These are phyloP conservation scores for Columbina picui DNA, from an alignment of 2,113 vertebrate genomes.

Conservation along the genomic window DNA sequence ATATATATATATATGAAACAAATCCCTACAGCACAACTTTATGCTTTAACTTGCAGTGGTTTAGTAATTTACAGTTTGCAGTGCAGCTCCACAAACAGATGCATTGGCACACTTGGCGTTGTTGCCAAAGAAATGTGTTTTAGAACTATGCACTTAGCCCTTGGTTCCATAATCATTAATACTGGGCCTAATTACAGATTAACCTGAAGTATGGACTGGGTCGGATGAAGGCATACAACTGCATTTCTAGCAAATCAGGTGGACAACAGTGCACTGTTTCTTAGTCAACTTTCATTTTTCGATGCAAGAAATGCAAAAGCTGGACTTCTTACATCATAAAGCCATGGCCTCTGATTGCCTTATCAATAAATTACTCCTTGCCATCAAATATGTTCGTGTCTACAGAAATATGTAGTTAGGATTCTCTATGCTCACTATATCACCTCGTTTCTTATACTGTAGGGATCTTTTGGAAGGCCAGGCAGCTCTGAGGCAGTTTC, in stretches of 20 bases:
- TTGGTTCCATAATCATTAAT: conserved; percentile 18
- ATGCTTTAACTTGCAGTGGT: neutral
- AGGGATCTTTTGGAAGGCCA: neutral
- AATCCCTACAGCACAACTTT: neutral
- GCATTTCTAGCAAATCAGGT: neutral
- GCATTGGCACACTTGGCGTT: neutral
- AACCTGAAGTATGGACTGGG: neutral
- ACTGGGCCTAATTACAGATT: conserved; percentile 37
- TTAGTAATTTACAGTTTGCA: neutral
- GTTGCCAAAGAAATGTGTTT: neutral
- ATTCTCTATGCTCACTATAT: neutral
- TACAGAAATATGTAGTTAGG: neutral
- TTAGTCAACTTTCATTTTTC: neutral
- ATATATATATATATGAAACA: no score
- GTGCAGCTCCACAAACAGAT: neutral
- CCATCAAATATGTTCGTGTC: neutral
- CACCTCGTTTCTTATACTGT: neutral
- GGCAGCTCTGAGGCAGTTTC: neutral
- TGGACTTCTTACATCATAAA: neutral
- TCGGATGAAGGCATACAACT: neutral
- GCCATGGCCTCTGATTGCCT: neutral
- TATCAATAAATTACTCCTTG: neutral
- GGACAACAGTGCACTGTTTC: neutral
- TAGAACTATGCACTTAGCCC: conserved; percentile 9
- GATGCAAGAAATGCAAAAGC: neutral